phyloP scores from a whole-genome alignment of 2,888 invertebrate species.

The Aphodius sticticus region DNA sequence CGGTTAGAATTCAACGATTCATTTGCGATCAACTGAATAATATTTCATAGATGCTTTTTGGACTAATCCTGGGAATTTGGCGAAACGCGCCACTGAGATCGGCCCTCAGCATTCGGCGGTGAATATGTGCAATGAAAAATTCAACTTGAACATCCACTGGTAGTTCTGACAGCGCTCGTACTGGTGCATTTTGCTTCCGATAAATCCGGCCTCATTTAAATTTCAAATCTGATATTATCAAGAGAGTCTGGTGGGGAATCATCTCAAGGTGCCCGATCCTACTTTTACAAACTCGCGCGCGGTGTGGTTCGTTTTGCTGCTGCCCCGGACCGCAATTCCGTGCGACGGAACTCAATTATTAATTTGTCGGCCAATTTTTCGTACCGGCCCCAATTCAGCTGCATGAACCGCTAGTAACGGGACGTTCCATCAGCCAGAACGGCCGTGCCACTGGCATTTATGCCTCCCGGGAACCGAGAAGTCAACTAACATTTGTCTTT shows the following conservation, averaged over 20 bases:
- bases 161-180: conserved; percentile 55
- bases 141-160: conserved; percentile 54
- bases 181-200: conserved; percentile 53
- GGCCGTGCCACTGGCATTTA: conserved; percentile 61
- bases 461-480: conserved; percentile 54
- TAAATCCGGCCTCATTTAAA: conserved; percentile 57
- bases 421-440: conserved; percentile 58
- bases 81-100: conserved; percentile 37
- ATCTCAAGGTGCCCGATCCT: conserved; percentile 48
- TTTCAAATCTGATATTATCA: conserved; percentile 58
- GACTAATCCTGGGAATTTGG: conserved; percentile 50
- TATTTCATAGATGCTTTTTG: conserved; percentile 52
- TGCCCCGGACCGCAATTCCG: conserved; percentile 9
- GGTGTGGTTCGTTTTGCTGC: conserved; percentile 10
- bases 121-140: conserved; percentile 58
- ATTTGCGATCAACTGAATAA: conserved; percentile 50
- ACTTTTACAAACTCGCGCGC: conserved; percentile 25
- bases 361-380: conserved; percentile 34
- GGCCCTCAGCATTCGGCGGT: conserved; percentile 48
- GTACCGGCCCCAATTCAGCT: conserved; percentile 37
- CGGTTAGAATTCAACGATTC: conserved; percentile 41
- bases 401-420: conserved; percentile 38
- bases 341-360: conserved; percentile 34
- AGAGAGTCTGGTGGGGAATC: conserved; percentile 50
- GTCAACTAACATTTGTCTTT: conserved; percentile 62